A percentile compares a stretch with the other conserved stretches of the same genome.
Evolutionary conservation across 2,888 invertebrate genomes (phyloP).

Genomic region (Drosophila fulvimacula): DNA sequence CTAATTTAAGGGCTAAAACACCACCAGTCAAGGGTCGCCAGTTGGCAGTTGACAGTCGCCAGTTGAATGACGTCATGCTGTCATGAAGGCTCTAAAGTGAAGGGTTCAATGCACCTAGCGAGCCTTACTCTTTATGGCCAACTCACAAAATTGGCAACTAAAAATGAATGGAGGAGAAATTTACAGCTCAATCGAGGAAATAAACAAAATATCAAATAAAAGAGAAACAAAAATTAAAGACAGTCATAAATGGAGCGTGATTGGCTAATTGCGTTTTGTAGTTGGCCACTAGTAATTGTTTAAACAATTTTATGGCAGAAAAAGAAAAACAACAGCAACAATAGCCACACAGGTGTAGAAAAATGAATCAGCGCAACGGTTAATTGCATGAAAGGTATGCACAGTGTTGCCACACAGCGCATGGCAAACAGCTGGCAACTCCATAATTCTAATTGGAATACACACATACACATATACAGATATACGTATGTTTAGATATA

Average conservation of each 20-base stretch:
- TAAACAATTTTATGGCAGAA: constrained; percentile 39
- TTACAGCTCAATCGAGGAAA: constrained; percentile 11
- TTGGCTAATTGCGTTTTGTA: constrained; percentile 36
- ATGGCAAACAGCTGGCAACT: constrained; percentile 48
- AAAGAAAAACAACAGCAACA: constrained; percentile 16
- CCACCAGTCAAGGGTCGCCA: constrained; percentile 34
- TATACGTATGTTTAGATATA: neutral
- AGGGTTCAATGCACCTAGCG: constrained; percentile 69
- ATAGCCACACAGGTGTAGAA: constrained; percentile 21
- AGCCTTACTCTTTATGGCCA: constrained; percentile 31
- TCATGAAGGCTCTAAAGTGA: constrained; percentile 46
- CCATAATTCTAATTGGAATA: constrained; percentile 47
- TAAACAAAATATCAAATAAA: constrained; percentile 11
- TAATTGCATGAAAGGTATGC: constrained; percentile 41
- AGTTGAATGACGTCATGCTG: constrained; percentile 64
- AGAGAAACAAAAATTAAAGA: constrained; percentile 8
- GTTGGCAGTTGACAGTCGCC: constrained; percentile 18
- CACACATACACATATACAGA: neutral
- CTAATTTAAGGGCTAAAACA: constrained; percentile 27
- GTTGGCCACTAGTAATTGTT: constrained; percentile 38
- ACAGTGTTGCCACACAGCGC: constrained; percentile 49
- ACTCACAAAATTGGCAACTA: constrained; percentile 34
- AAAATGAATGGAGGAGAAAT: constrained; percentile 35
- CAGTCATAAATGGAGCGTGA: constrained; percentile 34
- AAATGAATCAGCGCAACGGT: constrained; percentile 64